A percentile compares a stretch with the other conserved stretches of the same genome.
These are phyloP conservation scores for Mesochorus sp. DNA, from an alignment of 2,888 invertebrate species.

Conservation along the genomic window DNA sequence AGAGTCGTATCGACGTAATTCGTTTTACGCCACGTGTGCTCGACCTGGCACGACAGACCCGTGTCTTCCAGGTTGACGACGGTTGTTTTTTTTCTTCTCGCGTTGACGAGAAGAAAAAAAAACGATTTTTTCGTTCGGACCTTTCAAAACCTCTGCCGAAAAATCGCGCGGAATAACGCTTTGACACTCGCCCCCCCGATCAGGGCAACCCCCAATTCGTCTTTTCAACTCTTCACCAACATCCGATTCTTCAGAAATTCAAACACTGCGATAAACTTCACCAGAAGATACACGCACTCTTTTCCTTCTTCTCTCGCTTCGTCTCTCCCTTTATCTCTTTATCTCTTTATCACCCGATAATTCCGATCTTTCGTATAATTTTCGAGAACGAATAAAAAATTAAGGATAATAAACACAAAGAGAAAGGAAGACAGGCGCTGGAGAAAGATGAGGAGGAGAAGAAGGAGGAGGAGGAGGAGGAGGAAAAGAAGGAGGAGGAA, in stretches of 20 bases:
- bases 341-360: too few species aligned
- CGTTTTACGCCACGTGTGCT: slow-evolving; percentile 53
- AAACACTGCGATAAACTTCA: too few species aligned
- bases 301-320: too few species aligned
- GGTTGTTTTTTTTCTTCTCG: not conserved
- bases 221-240: too few species aligned
- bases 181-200: too few species aligned
- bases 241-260: too few species aligned
- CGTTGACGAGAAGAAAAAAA: not conserved
- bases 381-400: not conserved
- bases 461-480: not conserved
- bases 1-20: slow-evolving; percentile 22
- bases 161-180: too few species aligned
- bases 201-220: too few species aligned
- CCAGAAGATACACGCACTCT: too few species aligned
- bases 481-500: not conserved
- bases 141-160: too few species aligned
- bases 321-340: too few species aligned
- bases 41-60: slow-evolving; percentile 47
- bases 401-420: not conserved
- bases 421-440: too few species aligned
- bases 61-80: slow-evolving; percentile 62
- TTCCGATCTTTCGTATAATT: not conserved
- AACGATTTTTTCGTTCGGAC: not conserved
- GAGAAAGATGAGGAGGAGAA: not conserved